Percentiles rank a stretch among this genome's conserved stretches.
phyloP scores from a whole-genome alignment of 1,140 invertebrate species.

The Lordiphosa stackelbergi region DNA sequence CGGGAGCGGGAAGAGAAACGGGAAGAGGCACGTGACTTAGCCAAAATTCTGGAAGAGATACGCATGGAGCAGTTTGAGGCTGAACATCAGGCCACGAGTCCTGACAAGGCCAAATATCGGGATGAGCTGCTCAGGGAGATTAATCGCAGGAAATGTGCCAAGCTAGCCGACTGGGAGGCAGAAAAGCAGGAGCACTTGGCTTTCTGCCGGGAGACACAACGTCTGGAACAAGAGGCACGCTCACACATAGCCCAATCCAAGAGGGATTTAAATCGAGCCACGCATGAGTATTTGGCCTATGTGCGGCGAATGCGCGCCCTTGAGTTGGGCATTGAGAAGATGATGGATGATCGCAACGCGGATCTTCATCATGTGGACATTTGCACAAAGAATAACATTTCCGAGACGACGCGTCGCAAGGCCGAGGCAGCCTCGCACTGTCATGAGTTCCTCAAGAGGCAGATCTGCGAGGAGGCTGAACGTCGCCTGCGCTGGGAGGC shows the following conservation, averaged over 20 bases:
- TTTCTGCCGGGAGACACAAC: conserved; percentile 45
- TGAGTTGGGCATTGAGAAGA: conserved; percentile 44
- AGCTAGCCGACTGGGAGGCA: conserved; percentile 27
- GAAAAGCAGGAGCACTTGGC: conserved; percentile 46
- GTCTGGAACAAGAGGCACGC: conserved; percentile 43
- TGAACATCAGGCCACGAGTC: conserved; percentile 6
- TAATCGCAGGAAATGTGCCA: conserved; percentile 26
- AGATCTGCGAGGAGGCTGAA: conserved; percentile 62
- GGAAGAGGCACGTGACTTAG: conserved; percentile 33
- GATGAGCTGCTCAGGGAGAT: conserved; percentile 56
- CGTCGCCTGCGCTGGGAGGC: conserved; percentile 42
- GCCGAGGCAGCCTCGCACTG: conserved; percentile 41
- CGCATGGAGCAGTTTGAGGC: conserved; percentile 60
- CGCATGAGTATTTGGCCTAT: conserved; percentile 61
- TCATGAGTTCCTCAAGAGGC: conserved; percentile 43
- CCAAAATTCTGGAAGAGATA: conserved; percentile 51
- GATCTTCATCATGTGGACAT: conserved; percentile 57
- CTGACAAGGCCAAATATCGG: conserved; percentile 33
- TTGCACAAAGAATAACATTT: conserved; percentile 61
- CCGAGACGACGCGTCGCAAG: conserved; percentile 30
- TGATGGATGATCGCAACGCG: conserved; percentile 56
- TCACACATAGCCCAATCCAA: conserved; percentile 27
- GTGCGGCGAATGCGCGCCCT: conserved; percentile 21
- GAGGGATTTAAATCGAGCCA: conserved; percentile 41
- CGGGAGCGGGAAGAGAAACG: conserved; percentile 27